These are phyloP conservation scores for Leptopilina drosophilae DNA, from an alignment of 2,888 invertebrate genomes.

Conservation along the genomic window DNA sequence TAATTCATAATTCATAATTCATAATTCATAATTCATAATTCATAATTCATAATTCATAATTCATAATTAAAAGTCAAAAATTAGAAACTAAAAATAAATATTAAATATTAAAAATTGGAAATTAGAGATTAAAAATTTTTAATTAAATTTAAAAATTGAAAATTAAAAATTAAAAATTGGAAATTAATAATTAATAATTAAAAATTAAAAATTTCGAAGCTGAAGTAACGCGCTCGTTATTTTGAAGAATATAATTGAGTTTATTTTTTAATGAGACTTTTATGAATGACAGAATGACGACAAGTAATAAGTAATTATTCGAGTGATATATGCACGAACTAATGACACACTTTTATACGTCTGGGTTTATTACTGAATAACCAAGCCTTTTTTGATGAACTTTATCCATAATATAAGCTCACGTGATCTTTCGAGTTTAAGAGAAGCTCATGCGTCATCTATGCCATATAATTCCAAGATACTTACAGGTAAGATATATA, in stretches of 20 bases:
- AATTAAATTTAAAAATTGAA: no score
- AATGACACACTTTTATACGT: constrained; percentile 49
- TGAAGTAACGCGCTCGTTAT: no score
- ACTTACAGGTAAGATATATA: constrained; percentile 8
- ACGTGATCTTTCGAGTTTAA: constrained; percentile 24
- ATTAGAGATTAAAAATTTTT: no score
- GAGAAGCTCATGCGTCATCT: constrained; percentile 25
- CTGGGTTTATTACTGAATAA: background rate
- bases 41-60: no score
- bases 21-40: no score
- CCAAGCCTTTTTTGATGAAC: background rate
- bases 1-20: no score
- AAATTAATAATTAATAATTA: no score
- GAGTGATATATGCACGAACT: constrained; percentile 53
- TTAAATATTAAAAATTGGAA: no score
- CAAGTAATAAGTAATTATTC: constrained; percentile 57
- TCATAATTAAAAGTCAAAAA: no score
- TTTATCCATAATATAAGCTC: constrained; percentile 24
- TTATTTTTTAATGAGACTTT: constrained; percentile 1
- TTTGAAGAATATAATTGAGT: background rate
- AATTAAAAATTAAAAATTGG: no score
- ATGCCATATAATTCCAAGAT: background rate
- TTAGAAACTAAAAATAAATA: no score
- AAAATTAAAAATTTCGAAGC: no score
- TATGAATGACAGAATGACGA: background rate